These are phyloP conservation scores for Sinocyclocheilus anshuiensis DNA, from an alignment of 2,113 vertebrate species.

Conservation along the genomic window DNA sequence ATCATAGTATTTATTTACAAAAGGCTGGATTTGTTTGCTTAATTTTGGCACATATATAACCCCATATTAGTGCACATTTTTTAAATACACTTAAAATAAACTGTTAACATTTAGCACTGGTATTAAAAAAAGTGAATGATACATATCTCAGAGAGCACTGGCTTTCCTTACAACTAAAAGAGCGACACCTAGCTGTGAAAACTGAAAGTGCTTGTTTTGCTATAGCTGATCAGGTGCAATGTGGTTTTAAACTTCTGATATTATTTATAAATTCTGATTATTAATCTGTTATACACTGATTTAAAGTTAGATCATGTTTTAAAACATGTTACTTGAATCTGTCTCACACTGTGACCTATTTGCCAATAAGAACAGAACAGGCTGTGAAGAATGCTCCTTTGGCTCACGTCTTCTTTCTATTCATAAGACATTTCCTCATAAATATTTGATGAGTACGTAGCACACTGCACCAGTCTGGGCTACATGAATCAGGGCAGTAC, in stretches of 20 bases:
- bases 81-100: background rate
- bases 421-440: slow-evolving; percentile 56
- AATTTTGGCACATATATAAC: too few species aligned
- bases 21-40: too few species aligned
- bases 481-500: slow-evolving; percentile 22
- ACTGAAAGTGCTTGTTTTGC: background rate
- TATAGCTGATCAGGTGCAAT: background rate
- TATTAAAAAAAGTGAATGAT: too few species aligned
- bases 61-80: background rate
- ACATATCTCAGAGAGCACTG: background rate
- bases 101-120: too few species aligned
- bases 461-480: background rate
- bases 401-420: slow-evolving; percentile 40
- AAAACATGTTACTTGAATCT: background rate
- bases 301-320: background rate
- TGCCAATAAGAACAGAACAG: background rate
- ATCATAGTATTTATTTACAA: background rate
- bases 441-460: slow-evolving; percentile 59
- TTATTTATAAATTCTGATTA: background rate
- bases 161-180: background rate
- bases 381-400: slow-evolving; percentile 44
- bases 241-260: background rate
- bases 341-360: background rate
- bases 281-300: background rate
- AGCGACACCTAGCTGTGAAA: slow-evolving; percentile 15